phyloP scores from a whole-genome alignment of 2,113 vertebrate species.

The Entelurus aequoreus region DNA sequence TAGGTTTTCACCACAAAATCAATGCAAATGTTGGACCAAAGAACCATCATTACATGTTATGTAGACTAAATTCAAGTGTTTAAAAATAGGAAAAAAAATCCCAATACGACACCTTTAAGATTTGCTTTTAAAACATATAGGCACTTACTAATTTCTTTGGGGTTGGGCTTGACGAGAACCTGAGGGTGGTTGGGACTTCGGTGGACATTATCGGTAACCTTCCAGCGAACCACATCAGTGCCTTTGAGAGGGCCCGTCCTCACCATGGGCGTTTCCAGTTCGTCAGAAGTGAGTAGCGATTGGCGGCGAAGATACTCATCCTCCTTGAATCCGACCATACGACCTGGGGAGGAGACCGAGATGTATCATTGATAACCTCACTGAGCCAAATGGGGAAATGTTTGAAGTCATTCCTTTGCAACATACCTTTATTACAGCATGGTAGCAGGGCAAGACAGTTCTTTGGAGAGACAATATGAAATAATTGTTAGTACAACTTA shows the following conservation, averaged over 20 bases:
- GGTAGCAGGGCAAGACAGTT: conserved; percentile 86
- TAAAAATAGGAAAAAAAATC: too few species aligned
- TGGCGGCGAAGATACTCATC: conserved; percentile 90
- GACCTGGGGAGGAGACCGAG: conserved; percentile 68
- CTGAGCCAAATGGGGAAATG: neutral
- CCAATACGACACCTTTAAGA: too few species aligned
- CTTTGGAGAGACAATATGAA: conserved; percentile 60
- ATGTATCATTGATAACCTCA: neutral
- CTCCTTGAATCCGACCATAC: conserved; percentile 91
- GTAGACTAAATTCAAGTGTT: too few species aligned
- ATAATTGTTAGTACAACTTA: conserved; percentile 9
- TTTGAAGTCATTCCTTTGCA: neutral
- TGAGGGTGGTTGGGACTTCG: conserved; percentile 60
- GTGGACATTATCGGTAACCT: conserved; percentile 90
- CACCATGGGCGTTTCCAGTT: conserved; percentile 90
- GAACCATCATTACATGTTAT: too few species aligned
- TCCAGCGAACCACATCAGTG: conserved; percentile 86
- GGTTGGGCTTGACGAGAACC: conserved; percentile 67
- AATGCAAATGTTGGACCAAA: too few species aligned
- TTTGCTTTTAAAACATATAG: neutral
- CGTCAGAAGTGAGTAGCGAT: conserved; percentile 83
- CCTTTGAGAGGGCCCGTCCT: conserved; percentile 83
- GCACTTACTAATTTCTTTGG: conserved; percentile 80
- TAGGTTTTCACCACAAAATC: too few species aligned
- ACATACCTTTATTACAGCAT: conserved; percentile 84